Evolutionary conservation across 2,888 invertebrate genomes (phyloP), one percentile per base, ranked within the genome.

Genomic region (Labia minor): DNA sequence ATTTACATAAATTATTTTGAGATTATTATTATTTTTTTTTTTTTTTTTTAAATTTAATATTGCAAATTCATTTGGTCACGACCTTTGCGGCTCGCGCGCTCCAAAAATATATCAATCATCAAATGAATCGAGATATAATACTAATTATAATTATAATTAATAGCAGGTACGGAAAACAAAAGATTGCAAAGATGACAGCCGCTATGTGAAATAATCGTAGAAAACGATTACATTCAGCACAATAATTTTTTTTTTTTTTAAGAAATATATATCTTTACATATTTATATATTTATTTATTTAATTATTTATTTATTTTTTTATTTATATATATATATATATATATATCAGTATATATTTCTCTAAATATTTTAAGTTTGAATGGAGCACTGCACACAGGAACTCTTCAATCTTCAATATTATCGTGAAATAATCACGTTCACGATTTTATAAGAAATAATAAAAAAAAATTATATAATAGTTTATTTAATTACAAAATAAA

Each of bases 321-420:
- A n/a, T n/a, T n/a, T n/a, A n/a, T n/a, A n/a, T n/a, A n/a, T n/a
- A n/a, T 6, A 26, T 26, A 26, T 26, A 26, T 26, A 26, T 26
- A 26, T 26, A 26, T 26, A 8, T 26, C 3, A 3, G 8, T 26
- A 26, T 26, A 26, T 26, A 6, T 49, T 49, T 16, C n/a, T 49
- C 14, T n/a, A n/a, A n/a, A n/a, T n/a, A n/a, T n/a, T n/a, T n/a
- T n/a, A 14, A 49, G n/a, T 49, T 49, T 49, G 49, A 49, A 49
- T 49, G 49, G 49, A 49, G 49, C 49, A 49, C 49, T 49, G 49
- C 49, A 49, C 49, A 49, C 49, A 49, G 49, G 49, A 49, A 49
- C 49, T 49, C 49, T 49, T 49, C 49, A 49, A 26, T 26, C 26
- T 26, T 26, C 26, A 26, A 26, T 26, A 26, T 26, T 26, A 26